Conservation (phyloP, 2,797 vertebrate genomes). For the Chloroceryle inda region DNA sequence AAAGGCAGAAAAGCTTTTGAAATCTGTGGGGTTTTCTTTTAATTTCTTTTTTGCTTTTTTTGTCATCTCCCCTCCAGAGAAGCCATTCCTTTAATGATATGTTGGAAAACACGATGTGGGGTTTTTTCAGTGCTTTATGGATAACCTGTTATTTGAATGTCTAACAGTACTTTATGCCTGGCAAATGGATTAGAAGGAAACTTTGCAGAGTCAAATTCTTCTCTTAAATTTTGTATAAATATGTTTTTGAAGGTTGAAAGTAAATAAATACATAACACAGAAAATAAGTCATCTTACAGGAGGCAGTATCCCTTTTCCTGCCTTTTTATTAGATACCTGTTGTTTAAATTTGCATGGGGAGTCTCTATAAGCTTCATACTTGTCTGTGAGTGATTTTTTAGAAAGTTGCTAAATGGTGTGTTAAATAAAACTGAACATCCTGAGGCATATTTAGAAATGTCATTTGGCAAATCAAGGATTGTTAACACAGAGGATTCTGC, state of each 20-base stretch:
- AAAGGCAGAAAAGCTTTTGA: background rate
- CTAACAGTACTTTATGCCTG: background rate
- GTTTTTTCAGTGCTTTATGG: background rate
- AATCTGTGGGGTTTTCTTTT: background rate
- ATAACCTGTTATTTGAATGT: constrained; percentile 12
- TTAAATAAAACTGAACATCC: background rate
- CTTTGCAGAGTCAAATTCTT: background rate
- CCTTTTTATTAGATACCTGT: background rate
- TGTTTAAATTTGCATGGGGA: background rate
- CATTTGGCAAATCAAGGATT: background rate
- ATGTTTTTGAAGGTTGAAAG: background rate
- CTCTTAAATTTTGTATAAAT: background rate
- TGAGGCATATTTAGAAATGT: background rate
- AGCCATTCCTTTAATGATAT: background rate
- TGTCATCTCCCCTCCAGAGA: background rate
- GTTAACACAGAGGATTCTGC: background rate
- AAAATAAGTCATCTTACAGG: background rate
- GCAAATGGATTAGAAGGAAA: background rate
- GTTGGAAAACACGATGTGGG: background rate
- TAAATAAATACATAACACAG: background rate
- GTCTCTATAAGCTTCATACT: background rate
- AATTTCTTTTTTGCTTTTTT: background rate
- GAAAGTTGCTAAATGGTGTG: background rate
- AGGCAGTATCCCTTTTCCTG: background rate
- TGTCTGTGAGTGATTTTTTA: background rate